phyloP scores from a whole-genome alignment of 2,113 vertebrate genomes.

The Cinclus mexicanus region DNA sequence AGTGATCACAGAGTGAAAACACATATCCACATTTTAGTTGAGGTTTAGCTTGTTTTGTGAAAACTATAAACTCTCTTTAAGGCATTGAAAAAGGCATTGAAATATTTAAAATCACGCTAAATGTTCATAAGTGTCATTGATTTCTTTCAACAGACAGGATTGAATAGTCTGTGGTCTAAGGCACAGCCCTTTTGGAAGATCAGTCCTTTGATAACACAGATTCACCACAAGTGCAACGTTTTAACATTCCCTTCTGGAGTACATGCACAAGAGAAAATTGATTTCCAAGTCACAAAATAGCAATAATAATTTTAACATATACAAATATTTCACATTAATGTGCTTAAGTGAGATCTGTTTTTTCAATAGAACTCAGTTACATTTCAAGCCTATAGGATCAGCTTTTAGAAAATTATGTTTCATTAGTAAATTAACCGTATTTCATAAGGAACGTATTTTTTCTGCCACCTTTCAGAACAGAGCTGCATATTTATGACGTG shows the following conservation, averaged over 20 bases:
- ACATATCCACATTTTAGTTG: not conserved
- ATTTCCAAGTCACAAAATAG: not conserved
- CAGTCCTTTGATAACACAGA: not conserved
- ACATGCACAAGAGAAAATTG: not conserved
- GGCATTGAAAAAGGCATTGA: not conserved
- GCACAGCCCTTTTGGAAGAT: not conserved
- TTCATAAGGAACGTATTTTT: not conserved
- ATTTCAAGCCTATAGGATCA: not conserved
- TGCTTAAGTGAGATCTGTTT: not conserved
- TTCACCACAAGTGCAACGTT: not conserved
- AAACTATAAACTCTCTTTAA: not conserved
- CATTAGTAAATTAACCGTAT: not conserved
- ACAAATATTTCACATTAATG: not conserved
- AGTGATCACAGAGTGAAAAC: not conserved
- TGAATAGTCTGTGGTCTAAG: not conserved
- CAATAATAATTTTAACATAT: not conserved
- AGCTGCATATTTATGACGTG: not conserved
- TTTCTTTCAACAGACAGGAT: not conserved
- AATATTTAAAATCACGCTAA: not conserved
- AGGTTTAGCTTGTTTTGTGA: not conserved
- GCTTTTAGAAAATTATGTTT: not conserved
- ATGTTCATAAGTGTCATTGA: not conserved
- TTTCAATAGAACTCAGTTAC: not conserved
- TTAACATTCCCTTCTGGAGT: not conserved
- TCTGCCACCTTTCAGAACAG: not conserved